Percentiles rank a stretch among this genome's conserved stretches.
phyloP scores from a whole-genome alignment of 2,888 invertebrate species.

The Andrena bicolor region DNA sequence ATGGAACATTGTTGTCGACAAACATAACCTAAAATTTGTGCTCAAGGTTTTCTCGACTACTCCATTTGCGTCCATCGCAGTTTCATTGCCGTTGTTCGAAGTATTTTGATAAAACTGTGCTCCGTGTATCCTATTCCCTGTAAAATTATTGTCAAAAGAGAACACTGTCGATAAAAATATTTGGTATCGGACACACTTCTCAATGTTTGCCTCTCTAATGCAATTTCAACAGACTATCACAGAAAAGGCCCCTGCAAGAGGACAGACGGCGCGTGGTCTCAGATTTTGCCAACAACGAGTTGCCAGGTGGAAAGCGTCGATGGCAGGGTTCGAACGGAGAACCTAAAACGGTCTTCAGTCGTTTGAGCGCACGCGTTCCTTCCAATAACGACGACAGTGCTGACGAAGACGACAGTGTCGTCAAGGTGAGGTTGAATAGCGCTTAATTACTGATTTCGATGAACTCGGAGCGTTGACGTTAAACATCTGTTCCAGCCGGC shows the following conservation, averaged over 20 bases:
- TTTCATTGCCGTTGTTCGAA: background rate
- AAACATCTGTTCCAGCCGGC: slow-evolving; percentile 85
- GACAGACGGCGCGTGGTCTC: slow-evolving; percentile 79
- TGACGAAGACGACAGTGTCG: slow-evolving; percentile 81
- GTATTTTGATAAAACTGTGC: background rate
- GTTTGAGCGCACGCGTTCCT: slow-evolving; percentile 82
- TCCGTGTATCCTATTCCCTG: too few species aligned
- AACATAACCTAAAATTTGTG: slow-evolving; percentile 59
- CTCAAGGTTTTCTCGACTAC: background rate
- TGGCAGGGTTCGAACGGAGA: slow-evolving; percentile 80
- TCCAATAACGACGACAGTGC: slow-evolving; percentile 83
- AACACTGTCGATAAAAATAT: background rate
- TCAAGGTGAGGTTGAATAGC: slow-evolving; percentile 70
- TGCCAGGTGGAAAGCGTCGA: slow-evolving; percentile 78
- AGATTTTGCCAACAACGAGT: slow-evolving; percentile 80
- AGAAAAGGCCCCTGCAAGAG: slow-evolving; percentile 81
- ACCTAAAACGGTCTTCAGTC: slow-evolving; percentile 84
- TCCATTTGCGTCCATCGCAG: background rate
- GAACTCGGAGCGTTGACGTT: background rate
- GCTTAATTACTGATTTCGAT: background rate
- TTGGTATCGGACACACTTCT: background rate
- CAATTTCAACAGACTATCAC: slow-evolving; percentile 72
- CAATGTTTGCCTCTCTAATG: background rate
- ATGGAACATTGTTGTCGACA: slow-evolving; percentile 17
- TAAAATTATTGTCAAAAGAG: too few species aligned